Conservation (phyloP, 2,113 vertebrate species). For the Ceyx melanurus region DNA sequence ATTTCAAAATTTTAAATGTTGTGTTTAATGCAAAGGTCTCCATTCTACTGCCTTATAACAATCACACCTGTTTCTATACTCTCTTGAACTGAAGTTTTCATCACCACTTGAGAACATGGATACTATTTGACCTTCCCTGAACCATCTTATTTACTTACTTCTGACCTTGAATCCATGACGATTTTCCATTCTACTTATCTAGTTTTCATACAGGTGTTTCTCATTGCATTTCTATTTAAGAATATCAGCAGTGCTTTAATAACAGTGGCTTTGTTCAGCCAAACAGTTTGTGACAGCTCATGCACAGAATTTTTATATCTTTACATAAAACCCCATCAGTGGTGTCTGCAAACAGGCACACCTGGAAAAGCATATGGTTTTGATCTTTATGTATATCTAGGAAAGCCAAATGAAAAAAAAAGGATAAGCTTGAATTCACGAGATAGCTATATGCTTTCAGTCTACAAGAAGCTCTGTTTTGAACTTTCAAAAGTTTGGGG, state of each 20-base stretch:
- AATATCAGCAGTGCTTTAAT: constrained; percentile 83
- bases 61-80: constrained; percentile 43
- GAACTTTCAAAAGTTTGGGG: neutral
- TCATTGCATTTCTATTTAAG: constrained; percentile 81
- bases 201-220: constrained; percentile 85
- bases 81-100: constrained; percentile 68
- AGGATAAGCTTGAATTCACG: constrained; percentile 6
- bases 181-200: constrained; percentile 59
- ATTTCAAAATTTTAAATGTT: neutral
- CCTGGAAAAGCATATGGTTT: constrained; percentile 83
- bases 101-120: constrained; percentile 65
- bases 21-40: neutral
- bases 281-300: constrained; percentile 83
- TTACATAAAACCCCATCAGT: constrained; percentile 80
- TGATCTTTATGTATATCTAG: constrained; percentile 72
- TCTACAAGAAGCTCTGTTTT: neutral
- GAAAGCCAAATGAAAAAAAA: constrained; percentile 41
- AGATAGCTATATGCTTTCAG: neutral
- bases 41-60: neutral
- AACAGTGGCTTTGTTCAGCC: constrained; percentile 75
- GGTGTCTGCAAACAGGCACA: constrained; percentile 73
- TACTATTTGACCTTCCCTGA: constrained; percentile 46
- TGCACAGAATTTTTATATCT: constrained; percentile 84
- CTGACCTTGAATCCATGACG: constrained; percentile 59
- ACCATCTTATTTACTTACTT: constrained; percentile 67